Base-by-base conservation (phyloP, 2,113 vertebrate species). In the Hypomesus transpacificus region DNA sequence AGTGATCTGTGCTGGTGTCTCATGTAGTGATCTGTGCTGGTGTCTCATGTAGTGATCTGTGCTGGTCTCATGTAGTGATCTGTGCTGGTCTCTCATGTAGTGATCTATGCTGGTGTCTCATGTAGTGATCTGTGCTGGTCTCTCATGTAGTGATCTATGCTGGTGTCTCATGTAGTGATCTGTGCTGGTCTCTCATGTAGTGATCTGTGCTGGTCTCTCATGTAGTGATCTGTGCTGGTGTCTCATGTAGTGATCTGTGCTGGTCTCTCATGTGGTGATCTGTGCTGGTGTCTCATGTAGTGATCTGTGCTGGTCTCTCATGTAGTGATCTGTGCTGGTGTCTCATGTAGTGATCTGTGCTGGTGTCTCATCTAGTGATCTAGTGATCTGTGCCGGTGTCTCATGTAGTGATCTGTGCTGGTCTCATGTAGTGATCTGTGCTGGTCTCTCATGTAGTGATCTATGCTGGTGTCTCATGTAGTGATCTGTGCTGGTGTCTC, bases 31-130 rank as follows among this genome's bases (percentile, higher is more conserved):
- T 17, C 18, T 63, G 26, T 13, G 28, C 28, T 63, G 61, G 14
- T 34, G 16, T 59, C 4, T 7, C 57, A 22, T 22, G 8, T 59
- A 11, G 20, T 59, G 18, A 22, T 22, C 20, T 21, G n/a, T 56
- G 16, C 53, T 61, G 59, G 94, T 96, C 3, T 14, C 39, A 2
- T 26, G 34, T 14, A 56, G 18, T 58, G 34, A 21, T 17, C 18
- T 63, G 24, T 18, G 22, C 13, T 14, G 28, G 61, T 63, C 16
- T 21, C 3, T 22, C 4, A 21, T 24, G 31, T n/a, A 56, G 18
- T 58, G 34, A 21, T 17, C 18, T 63, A 14, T 11, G 26, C 28
- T 63, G 61, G 14, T 31, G 17, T 59, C 4, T 6, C 57, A 7
- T 21, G 6, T 59, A 9, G 20, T 59, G 18, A 21, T 21, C 20